A percentile compares a stretch with the other conserved stretches of the same genome.
Evolutionary conservation across 1,140 invertebrate genomes (phyloP).

Genomic region (Rhynchophorus ferrugineus): DNA sequence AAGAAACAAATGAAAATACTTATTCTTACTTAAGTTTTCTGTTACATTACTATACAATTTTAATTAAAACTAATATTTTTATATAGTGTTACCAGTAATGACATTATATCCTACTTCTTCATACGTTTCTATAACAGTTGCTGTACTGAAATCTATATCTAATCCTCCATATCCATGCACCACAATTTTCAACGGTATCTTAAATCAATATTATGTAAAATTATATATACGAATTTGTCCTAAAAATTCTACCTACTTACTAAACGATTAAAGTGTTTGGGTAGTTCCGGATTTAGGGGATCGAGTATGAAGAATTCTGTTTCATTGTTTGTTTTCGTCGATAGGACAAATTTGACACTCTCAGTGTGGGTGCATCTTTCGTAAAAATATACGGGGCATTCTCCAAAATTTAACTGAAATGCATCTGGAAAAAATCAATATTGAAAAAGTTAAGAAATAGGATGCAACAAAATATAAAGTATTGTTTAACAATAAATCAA

Average conservation of each 20-base stretch:
- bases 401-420: slow-evolving; percentile 25
- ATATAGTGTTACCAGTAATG: slow-evolving; percentile 34
- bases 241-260: slow-evolving; percentile 1
- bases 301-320: slow-evolving; percentile 20
- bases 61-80: too few species aligned
- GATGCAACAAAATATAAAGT: too few species aligned
- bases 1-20: too few species aligned
- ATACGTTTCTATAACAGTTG: slow-evolving; percentile 31
- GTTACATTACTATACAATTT: too few species aligned
- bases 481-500: too few species aligned
- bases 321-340: slow-evolving; percentile 10
- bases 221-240: slow-evolving; percentile 7
- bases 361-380: slow-evolving; percentile 31
- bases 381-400: slow-evolving; percentile 33
- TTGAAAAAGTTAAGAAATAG: too few species aligned
- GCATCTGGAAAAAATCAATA: background rate
- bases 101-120: slow-evolving; percentile 32
- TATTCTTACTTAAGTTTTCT: too few species aligned
- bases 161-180: slow-evolving; percentile 37
- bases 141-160: slow-evolving; percentile 28
- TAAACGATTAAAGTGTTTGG: slow-evolving; percentile 15
- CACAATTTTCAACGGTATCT: slow-evolving; percentile 31
- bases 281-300: slow-evolving; percentile 28
- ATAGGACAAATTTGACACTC: slow-evolving; percentile 30
- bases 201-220: background rate